phyloP scores from a whole-genome alignment of 2,888 invertebrate species.

The Callyntrura guangdongensis region DNA sequence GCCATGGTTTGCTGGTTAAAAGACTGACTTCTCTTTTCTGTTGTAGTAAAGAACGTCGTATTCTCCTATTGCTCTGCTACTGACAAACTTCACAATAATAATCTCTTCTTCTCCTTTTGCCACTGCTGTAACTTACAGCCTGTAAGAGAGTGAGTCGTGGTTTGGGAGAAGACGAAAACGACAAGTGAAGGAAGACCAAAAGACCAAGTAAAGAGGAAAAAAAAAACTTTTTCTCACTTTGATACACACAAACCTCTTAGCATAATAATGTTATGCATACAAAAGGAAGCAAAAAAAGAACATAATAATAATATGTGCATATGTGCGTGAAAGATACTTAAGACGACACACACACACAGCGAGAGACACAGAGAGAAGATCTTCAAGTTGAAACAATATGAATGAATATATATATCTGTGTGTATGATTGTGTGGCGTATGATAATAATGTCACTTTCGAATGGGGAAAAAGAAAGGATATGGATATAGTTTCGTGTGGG shows the following conservation, averaged over 20 bases:
- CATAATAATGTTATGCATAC: constrained; percentile 46
- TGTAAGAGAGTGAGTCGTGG: neutral
- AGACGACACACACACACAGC: neutral
- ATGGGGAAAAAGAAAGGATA: constrained; percentile 19
- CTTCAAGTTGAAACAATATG: constrained; percentile 55
- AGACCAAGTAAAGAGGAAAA: neutral
- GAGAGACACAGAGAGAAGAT: constrained; percentile 9
- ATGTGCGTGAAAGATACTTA: constrained; percentile 52
- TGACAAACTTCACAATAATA: constrained; percentile 64
- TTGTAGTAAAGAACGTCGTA: too few relatives aligned
- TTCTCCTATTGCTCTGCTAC: neutral
- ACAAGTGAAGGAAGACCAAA: constrained; percentile 44
- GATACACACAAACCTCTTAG: constrained; percentile 55
- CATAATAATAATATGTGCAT: constrained; percentile 29
- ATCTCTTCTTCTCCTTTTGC: constrained; percentile 48
- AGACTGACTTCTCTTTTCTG: constrained; percentile 34
- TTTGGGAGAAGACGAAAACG: neutral
- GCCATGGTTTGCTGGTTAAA: constrained; percentile 56
- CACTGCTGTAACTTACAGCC: neutral
- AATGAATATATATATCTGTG: neutral
- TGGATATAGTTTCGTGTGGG: constrained; percentile 38
- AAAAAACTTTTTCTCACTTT: constrained; percentile 67
- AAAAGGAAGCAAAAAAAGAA: constrained; percentile 15
- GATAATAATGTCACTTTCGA: constrained; percentile 53
- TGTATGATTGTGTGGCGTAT: neutral